Base-by-base conservation (phyloP, 1,140 invertebrate species). In the Goniozus legneri region DNA sequence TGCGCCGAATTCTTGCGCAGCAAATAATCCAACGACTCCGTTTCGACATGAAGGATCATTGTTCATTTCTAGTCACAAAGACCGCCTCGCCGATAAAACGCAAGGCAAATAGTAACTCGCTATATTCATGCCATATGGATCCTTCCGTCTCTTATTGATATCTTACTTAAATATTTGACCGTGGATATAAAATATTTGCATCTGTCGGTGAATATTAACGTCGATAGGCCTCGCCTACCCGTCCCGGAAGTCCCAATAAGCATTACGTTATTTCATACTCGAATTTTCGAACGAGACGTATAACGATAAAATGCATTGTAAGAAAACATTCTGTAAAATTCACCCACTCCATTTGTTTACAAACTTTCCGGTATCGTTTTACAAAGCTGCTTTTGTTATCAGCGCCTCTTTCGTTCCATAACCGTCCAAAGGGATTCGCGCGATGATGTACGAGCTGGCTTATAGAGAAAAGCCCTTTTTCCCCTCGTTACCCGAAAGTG, bases 391-490 rank as follows among this genome's bases (percentile, higher is more conserved):
- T 57, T 64, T 64, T 64, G 59, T 62, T 64, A 62, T 62, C 61
- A 48, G 35, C 40, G 50, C 46, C 51, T 60, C 56, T 59, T 49
- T 48, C 59, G 45, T 64, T 64, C 60, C 52, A 62, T 52, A 52
- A 60, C 54, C 57, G 51, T 62, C 51, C 54, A 39, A 59, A 59
- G 52, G 47, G 61, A 59, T 59, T 60, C 47, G 54, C 44, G 38
- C 48, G 53, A 58, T 64, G 60, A 62, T 64, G 53, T 65, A 61
- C 56, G 52, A 59, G 56, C 58, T 54, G 30, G 56, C 58, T 56
- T 58, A 54, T 50, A 45, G 51, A 56, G 50, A 44, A 52, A 62
- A 54, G 53, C 59, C 54, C 59, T 57, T 57, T 64, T 57, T 59
- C 44, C 50, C 59, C 54, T 65, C 56, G 56, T 64, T 65, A 64